Percentiles rank a stretch among this genome's conserved stretches.
Conservation (phyloP, 2,888 invertebrate genomes). For the Phaedon cochleariae region DNA sequence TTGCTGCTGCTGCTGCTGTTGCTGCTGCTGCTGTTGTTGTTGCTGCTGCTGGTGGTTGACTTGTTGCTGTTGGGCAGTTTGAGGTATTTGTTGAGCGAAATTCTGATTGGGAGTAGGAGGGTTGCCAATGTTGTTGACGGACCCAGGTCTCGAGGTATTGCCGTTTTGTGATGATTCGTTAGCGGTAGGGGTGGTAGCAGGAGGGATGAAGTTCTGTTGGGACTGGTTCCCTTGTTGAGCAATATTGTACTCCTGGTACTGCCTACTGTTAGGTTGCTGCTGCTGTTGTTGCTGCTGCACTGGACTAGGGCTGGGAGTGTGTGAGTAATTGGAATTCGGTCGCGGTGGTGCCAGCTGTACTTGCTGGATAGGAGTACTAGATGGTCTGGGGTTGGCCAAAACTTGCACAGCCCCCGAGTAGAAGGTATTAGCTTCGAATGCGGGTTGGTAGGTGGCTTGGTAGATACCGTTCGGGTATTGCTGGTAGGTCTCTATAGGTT, state of each 20-base stretch:
- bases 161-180: conserved; percentile 63
- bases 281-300: conserved; percentile 61
- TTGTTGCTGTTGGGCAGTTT: conserved; percentile 20
- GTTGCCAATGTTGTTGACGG: conserved; percentile 68
- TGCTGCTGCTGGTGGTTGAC: conserved; percentile 35
- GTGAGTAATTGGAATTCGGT: conserved; percentile 66
- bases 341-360: conserved; percentile 62
- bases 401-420: conserved; percentile 61
- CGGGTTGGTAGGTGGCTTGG: conserved; percentile 65
- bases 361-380: conserved; percentile 65
- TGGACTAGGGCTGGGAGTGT: conserved; percentile 70
- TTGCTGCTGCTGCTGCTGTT: conserved; percentile 34
- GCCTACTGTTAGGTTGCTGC: conserved; percentile 54
- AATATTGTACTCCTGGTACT: conserved; percentile 54
- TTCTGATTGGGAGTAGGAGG: conserved; percentile 54
- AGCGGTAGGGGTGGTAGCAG: conserved; percentile 59
- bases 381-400: conserved; percentile 59
- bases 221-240: conserved; percentile 63
- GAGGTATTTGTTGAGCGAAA: conserved; percentile 48
- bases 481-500: conserved; percentile 64
- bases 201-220: conserved; percentile 59
- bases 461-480: conserved; percentile 71
- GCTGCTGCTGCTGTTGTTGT: conserved; percentile 44
- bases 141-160: conserved; percentile 65
- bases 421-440: conserved; percentile 66